phyloP scores from a whole-genome alignment of 2,797 vertebrate genomes.

The Xerus rutilus region DNA sequence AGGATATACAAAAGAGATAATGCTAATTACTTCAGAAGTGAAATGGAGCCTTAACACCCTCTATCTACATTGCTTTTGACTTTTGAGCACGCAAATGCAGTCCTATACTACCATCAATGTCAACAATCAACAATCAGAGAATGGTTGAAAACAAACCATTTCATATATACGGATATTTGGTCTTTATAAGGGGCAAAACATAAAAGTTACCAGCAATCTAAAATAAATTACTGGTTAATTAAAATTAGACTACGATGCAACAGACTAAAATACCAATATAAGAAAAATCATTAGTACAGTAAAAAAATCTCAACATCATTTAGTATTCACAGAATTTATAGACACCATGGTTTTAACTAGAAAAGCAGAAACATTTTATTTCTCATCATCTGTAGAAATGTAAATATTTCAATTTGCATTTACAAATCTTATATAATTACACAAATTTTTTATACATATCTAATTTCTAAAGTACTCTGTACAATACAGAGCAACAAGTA shows the following conservation, averaged over 20 bases:
- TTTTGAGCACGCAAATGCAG: constrained; percentile 16
- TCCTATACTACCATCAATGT: not conserved
- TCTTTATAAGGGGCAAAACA: constrained; percentile 28
- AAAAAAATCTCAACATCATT: constrained; percentile 52
- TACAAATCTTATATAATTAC: constrained; percentile 25
- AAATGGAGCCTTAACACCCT: not conserved
- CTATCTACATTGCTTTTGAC: constrained; percentile 1
- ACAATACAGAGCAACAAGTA: not conserved
- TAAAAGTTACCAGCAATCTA: constrained; percentile 35
- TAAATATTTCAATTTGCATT: constrained; percentile 60
- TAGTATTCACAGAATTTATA: not conserved
- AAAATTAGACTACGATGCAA: not conserved
- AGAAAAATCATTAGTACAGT: constrained; percentile 16
- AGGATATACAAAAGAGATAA: not conserved
- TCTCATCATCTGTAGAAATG: not conserved
- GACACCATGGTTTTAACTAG: not conserved
- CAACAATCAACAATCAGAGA: constrained; percentile 17
- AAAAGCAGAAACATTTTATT: constrained; percentile 61
- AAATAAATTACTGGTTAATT: not conserved
- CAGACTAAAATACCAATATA: constrained; percentile 31
- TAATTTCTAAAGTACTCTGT: constrained; percentile 61
- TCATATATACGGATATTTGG: not conserved
- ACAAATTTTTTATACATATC: not conserved
- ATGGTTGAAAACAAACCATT: not conserved
- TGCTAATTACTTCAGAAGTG: not conserved